Evolutionary conservation across 2,113 vertebrate species (phyloP), one percentile per base, ranked within the genome.

Genomic region (Bubo bubo): DNA sequence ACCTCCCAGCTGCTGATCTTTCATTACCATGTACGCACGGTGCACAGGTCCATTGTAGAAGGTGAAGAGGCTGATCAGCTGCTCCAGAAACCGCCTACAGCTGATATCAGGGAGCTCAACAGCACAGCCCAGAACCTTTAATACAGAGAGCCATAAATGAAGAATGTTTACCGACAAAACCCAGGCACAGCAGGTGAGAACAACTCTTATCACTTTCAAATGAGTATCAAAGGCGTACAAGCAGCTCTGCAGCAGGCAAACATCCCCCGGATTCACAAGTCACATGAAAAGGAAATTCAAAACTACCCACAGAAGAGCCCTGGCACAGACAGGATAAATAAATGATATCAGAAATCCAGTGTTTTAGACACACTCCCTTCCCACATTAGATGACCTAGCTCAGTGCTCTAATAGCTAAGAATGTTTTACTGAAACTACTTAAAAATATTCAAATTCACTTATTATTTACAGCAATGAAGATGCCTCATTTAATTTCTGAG

Each of bases 41-140:
- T 95, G 96, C 56, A 99, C 97, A 0, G 99, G 98, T 8, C 99
- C 99, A 0, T 99, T 98, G 98, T 99, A 99, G 98, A 99, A 99
- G 76, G 97, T 97, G 87, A 99, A 99, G 72, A 99, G 98, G 72
- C 98, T 97, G 13, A 99, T 98, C 10, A 99, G 97, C 94, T 99
- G 98, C 81, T 99, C 98, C 96, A 99, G 98, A 30, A 99, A 98
- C n/a, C 95, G 97, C 28, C 86, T 96, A 59, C 99, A 98, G 89
- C 99, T 99, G 93, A 98, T n/a, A 21, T 99, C 99, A 3, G 99
- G 98, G 81, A 99, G 97, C 16, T 99, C 99, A 11, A 97, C 74
- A 0, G 98, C 97, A 96, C 99, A 99, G 86, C 99, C 99, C 91
- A 99, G 98, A 7, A 98, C 99, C 99, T 99, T 93, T 3, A 26